Evolutionary conservation across 2,797 vertebrate species (phyloP).

Genomic region (Myoxocephalus aenaeus): DNA sequence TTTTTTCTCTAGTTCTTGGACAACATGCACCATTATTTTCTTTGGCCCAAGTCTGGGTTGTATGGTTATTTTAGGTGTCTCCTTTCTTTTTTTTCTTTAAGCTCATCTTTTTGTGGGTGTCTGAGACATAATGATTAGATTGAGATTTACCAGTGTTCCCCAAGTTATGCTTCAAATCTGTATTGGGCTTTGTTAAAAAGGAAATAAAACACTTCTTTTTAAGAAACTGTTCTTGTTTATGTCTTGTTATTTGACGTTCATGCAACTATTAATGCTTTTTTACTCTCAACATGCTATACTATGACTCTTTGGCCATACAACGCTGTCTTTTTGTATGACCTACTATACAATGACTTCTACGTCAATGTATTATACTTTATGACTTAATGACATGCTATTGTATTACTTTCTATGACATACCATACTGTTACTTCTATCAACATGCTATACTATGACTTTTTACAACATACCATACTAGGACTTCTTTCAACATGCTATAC

Average conservation of each 20-base stretch:
- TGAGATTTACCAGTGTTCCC: constrained; percentile 90
- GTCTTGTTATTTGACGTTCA: constrained; percentile 10
- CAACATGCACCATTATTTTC: constrained; percentile 62
- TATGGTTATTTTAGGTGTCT: constrained; percentile 57
- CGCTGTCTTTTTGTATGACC: too few species aligned
- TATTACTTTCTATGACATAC: neutral
- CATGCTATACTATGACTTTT: too few species aligned
- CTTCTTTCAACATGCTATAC: too few species aligned
- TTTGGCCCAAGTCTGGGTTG: constrained; percentile 56
- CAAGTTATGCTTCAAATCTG: constrained; percentile 93
- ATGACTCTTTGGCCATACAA: neutral
- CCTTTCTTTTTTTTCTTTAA: constrained; percentile 48
- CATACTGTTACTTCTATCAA: too few species aligned
- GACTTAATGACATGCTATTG: neutral
- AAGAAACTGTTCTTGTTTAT: constrained; percentile 35
- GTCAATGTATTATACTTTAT: neutral
- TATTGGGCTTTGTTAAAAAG: constrained; percentile 93
- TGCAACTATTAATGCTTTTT: neutral
- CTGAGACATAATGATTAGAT: constrained; percentile 72
- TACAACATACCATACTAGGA: too few species aligned
- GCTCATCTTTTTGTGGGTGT: constrained; percentile 67
- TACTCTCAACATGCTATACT: neutral
- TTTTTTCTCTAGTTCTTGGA: constrained; percentile 34
- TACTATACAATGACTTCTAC: neutral
- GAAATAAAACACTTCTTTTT: constrained; percentile 93